Conservation (phyloP, 2,888 invertebrate species). For the Agriopis marginaria region DNA sequence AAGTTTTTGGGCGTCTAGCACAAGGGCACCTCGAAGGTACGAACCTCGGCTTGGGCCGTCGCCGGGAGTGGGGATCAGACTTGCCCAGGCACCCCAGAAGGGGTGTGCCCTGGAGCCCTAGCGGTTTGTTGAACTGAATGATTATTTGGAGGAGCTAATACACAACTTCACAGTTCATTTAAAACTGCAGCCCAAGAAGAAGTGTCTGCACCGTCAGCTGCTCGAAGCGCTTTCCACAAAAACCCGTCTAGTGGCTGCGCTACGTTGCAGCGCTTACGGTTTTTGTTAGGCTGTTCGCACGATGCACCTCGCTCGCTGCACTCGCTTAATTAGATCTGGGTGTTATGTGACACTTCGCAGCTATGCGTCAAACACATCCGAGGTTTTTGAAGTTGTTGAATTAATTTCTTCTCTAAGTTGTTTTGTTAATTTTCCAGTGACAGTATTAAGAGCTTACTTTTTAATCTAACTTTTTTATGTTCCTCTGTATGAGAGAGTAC, state of each 20-base stretch:
- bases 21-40: no score
- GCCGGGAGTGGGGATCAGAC: no score
- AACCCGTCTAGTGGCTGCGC: slow-evolving; percentile 23
- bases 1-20: no score
- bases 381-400: slow-evolving; percentile 5
- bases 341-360: slow-evolving; percentile 33
- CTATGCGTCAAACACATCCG: slow-evolving; percentile 28
- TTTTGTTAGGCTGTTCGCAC: slow-evolving; percentile 6
- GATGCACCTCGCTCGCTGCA: not conserved
- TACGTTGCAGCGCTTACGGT: slow-evolving; percentile 14
- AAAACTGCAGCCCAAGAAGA: slow-evolving; percentile 20
- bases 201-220: slow-evolving; percentile 21
- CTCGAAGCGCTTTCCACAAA: slow-evolving; percentile 35
- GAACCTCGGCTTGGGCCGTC: no score
- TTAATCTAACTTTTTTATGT: slow-evolving; percentile 24
- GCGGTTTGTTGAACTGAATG: no score
- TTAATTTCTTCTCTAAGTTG: slow-evolving; percentile 4
- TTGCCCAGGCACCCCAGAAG: no score
- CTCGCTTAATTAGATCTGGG: slow-evolving; percentile 23
- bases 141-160: no score
- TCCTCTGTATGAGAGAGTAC: slow-evolving; percentile 1
- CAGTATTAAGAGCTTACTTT: not conserved
- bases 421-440: not conserved
- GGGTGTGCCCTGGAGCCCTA: no score
- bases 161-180: slow-evolving; percentile 13